Evolutionary conservation across 2,797 vertebrate genomes (phyloP).

Genomic region (Cichlasoma orientale): DNA sequence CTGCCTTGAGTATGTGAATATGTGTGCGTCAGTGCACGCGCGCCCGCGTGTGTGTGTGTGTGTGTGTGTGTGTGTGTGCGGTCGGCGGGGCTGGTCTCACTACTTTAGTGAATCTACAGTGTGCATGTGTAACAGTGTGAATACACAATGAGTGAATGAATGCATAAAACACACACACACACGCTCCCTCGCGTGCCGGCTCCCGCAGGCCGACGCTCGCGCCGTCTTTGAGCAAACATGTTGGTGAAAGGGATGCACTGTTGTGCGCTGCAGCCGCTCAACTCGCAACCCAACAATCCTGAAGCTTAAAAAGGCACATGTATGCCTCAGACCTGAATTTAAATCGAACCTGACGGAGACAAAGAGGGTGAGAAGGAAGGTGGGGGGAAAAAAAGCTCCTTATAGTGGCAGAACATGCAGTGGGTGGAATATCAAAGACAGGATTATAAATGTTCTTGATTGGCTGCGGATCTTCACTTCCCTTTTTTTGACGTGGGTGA

Average conservation of each 20-base stretch:
- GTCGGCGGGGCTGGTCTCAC: slow-evolving; percentile 37
- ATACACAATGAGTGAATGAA: slow-evolving; percentile 70
- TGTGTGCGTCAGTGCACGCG: slow-evolving; percentile 12
- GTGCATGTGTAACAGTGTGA: slow-evolving; percentile 60
- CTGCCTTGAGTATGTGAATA: slow-evolving; percentile 60
- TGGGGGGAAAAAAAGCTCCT: background rate
- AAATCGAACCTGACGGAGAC: slow-evolving; percentile 22
- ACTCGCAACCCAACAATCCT: background rate
- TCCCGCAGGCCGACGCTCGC: slow-evolving; percentile 28
- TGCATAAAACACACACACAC: slow-evolving; percentile 39
- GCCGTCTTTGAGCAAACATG: slow-evolving; percentile 49
- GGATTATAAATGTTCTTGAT: slow-evolving; percentile 64
- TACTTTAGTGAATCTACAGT: slow-evolving; percentile 63
- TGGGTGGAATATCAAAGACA: slow-evolving; percentile 71
- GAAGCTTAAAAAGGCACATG: slow-evolving; percentile 23
- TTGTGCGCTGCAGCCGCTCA: slow-evolving; percentile 17
- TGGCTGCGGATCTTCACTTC: slow-evolving; percentile 38
- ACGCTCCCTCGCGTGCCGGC: background rate
- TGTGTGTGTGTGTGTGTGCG: slow-evolving; percentile 31
- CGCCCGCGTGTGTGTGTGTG: slow-evolving; percentile 37
- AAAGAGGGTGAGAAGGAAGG: slow-evolving; percentile 29
- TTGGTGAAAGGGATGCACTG: slow-evolving; percentile 49
- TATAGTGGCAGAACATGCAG: slow-evolving; percentile 48
- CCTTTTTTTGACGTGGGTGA: slow-evolving; percentile 41
- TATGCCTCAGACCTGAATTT: slow-evolving; percentile 22